These are phyloP conservation scores for Lapara coniferarum DNA, from an alignment of 2,888 invertebrate genomes.

Conservation along the genomic window DNA sequence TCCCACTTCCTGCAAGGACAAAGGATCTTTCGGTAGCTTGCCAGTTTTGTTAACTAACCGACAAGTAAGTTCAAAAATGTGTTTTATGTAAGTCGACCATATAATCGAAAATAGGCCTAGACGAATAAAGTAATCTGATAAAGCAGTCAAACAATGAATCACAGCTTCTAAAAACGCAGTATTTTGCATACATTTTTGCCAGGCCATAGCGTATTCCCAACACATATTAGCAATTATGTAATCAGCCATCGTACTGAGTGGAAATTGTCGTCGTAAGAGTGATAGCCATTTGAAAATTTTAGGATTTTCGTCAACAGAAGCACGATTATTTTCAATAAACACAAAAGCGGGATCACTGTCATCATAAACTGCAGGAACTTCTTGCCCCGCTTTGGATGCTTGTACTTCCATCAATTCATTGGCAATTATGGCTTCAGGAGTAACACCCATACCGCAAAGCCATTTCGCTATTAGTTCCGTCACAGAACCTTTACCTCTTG, in stretches of 20 bases:
- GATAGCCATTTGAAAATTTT: slow-evolving; percentile 85
- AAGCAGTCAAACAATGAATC: slow-evolving; percentile 86
- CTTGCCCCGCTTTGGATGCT: slow-evolving; percentile 40
- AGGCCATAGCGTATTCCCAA: slow-evolving; percentile 95
- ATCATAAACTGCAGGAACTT: slow-evolving; percentile 44
- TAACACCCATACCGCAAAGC: slow-evolving; percentile 89
- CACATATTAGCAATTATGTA: slow-evolving; percentile 92
- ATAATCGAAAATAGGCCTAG: slow-evolving; percentile 93
- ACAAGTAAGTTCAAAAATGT: slow-evolving; percentile 89
- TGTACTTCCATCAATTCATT: slow-evolving; percentile 74
- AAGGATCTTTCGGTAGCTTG: slow-evolving; percentile 92
- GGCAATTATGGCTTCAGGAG: slow-evolving; percentile 85
- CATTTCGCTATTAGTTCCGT: slow-evolving; percentile 95
- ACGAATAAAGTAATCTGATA: slow-evolving; percentile 86
- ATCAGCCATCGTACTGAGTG: slow-evolving; percentile 91
- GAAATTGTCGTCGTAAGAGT: slow-evolving; percentile 90
- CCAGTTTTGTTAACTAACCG: slow-evolving; percentile 92
- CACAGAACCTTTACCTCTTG: slow-evolving; percentile 90
- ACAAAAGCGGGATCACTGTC: slow-evolving; percentile 58
- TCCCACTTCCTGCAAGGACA: slow-evolving; percentile 91
- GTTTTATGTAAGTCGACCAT: slow-evolving; percentile 95
- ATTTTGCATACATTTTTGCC: slow-evolving; percentile 90
- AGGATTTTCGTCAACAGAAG: slow-evolving; percentile 67
- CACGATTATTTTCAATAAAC: slow-evolving; percentile 65
- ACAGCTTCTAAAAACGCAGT: slow-evolving; percentile 88